phyloP scores from a whole-genome alignment of 1,140 invertebrate species.

The Caerostris extrusa region DNA sequence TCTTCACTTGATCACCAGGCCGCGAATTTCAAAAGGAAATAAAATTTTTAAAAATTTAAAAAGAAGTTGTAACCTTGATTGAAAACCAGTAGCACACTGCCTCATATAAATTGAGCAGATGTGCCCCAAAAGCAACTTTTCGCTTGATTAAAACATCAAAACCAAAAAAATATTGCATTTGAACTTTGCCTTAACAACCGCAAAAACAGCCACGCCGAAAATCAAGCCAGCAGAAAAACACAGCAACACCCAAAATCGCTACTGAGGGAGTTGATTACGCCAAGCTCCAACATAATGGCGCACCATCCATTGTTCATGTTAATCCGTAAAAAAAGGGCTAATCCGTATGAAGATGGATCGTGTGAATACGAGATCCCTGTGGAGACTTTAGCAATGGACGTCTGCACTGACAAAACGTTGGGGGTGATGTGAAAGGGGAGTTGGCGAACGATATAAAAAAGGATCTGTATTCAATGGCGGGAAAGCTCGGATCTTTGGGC shows the following conservation, averaged over 20 bases:
- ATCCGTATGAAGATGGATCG: slow-evolving; percentile 62
- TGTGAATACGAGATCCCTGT: slow-evolving; percentile 48
- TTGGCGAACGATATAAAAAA: slow-evolving; percentile 2
- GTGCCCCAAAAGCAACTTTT: too few species aligned
- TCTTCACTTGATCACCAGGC: too few species aligned
- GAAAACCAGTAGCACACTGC: too few species aligned
- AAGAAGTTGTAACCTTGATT: too few species aligned
- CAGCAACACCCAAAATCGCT: background rate
- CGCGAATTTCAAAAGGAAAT: too few species aligned
- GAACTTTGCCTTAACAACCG: background rate
- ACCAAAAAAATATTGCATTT: background rate
- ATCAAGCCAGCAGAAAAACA: background rate
- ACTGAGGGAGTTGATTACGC: slow-evolving; percentile 22
- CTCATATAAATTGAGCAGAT: too few species aligned
- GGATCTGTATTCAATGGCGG: background rate
- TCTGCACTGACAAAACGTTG: slow-evolving; percentile 39
- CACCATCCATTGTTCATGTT: slow-evolving; percentile 53
- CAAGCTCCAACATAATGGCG: background rate
- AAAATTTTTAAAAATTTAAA: too few species aligned
- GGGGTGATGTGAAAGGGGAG: background rate
- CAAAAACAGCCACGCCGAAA: background rate
- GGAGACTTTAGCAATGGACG: slow-evolving; percentile 1
- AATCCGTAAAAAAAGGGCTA: slow-evolving; percentile 64
- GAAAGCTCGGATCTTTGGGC: slow-evolving; percentile 35
- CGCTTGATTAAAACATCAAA: too few species aligned